A percentile compares a stretch with the other conserved stretches of the same genome.
Evolutionary conservation across 2,797 vertebrate species (phyloP).

Genomic region (Tenualosa ilisha): DNA sequence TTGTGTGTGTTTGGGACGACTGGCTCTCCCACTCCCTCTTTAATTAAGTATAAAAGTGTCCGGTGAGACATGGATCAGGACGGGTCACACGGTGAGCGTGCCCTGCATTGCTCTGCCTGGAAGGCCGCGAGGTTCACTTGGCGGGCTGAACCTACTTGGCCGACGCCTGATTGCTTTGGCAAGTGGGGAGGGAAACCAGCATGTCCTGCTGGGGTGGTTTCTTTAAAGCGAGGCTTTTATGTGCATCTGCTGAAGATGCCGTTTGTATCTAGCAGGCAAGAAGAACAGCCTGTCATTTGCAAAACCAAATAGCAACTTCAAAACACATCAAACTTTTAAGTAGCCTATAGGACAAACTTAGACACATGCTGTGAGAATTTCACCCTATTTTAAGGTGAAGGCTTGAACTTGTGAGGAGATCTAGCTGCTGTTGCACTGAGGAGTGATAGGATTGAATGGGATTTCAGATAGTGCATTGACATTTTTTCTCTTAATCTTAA

Average conservation of each 20-base stretch:
- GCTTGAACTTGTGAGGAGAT: neutral
- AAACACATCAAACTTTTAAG: neutral
- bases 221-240: neutral
- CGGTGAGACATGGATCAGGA: slow-evolving; percentile 38
- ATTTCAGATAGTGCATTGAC: neutral
- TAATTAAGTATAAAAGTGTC: slow-evolving; percentile 54
- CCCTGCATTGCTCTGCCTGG: slow-evolving; percentile 41
- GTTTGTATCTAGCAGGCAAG: neutral
- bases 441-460: neutral
- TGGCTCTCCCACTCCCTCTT: slow-evolving; percentile 44
- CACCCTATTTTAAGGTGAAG: neutral
- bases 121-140: slow-evolving; percentile 42
- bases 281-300: neutral
- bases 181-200: neutral
- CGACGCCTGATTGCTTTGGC: slow-evolving; percentile 20
- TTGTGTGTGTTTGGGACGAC: slow-evolving; percentile 23
- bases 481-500: slow-evolving; percentile 15
- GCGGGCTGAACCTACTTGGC: neutral
- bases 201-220: neutral
- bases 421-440: neutral
- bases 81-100: neutral
- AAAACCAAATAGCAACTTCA: neutral
- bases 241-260: neutral
- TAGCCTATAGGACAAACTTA: neutral
- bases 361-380: neutral